These are phyloP conservation scores for Peromyscus leucopus DNA, from an alignment of 2,113 vertebrate species.

Conservation along the genomic window DNA sequence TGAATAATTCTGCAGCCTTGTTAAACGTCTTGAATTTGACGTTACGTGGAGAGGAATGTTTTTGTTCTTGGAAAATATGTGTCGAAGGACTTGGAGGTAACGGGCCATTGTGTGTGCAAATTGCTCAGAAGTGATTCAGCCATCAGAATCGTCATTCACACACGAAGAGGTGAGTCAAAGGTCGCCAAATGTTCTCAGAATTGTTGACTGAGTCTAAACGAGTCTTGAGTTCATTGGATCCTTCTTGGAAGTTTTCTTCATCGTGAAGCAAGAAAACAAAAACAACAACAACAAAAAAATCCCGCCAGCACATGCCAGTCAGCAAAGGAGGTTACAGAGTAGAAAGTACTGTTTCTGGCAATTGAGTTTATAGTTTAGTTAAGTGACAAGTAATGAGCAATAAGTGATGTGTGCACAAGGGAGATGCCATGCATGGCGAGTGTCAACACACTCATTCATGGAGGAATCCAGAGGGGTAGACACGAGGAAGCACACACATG, in stretches of 20 bases:
- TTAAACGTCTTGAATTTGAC: not conserved
- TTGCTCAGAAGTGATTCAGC: not conserved
- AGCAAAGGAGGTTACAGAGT: not conserved
- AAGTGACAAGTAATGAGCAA: not conserved
- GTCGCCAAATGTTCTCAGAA: not conserved
- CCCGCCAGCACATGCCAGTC: not conserved
- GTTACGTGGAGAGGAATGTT: not conserved
- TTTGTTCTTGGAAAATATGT: not conserved
- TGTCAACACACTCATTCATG: not conserved
- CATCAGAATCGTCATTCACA: not conserved
- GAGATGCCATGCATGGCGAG: not conserved
- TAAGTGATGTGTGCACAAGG: not conserved
- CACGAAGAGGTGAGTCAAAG: not conserved
- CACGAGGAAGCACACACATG: no score
- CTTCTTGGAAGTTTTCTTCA: slow-evolving; percentile 37
- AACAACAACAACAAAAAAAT: not conserved
- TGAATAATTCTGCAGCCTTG: not conserved
- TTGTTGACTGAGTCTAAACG: not conserved
- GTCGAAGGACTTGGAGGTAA: not conserved
- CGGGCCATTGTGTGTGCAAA: not conserved
- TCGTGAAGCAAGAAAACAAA: not conserved
- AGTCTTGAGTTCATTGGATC: not conserved
- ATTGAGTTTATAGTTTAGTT: not conserved
- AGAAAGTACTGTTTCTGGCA: not conserved
- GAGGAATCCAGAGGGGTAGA: not conserved